Conservation (phyloP, 1,140 invertebrate species). For the Anoplophora glabripennis region DNA sequence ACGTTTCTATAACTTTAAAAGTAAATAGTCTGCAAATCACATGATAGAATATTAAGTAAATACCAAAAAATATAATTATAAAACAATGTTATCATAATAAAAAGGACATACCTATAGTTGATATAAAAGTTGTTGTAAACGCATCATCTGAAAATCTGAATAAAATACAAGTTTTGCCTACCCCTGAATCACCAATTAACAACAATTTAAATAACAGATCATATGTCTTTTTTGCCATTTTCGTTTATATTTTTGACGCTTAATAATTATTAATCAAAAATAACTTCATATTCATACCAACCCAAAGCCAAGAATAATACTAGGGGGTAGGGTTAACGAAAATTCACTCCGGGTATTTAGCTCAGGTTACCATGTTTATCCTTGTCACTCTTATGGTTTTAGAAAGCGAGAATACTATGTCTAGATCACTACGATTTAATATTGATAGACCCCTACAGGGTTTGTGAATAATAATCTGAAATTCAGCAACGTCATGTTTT, state of each 20-base stretch:
- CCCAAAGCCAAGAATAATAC: no score
- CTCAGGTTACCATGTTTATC: no score
- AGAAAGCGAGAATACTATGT: no score
- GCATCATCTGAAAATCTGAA: constrained; percentile 98
- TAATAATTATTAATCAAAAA: neutral
- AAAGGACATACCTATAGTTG: constrained; percentile 80
- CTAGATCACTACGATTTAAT: no score
- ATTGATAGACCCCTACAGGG: no score
- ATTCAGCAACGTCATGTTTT: no score
- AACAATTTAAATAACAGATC: constrained; percentile 97
- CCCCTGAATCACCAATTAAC: constrained; percentile 96
- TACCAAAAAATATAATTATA: neutral
- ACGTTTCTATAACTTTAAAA: neutral
- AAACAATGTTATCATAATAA: neutral
- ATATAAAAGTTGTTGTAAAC: constrained; percentile 98
- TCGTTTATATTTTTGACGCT: constrained; percentile 31
- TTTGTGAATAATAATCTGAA: no score
- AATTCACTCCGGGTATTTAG: no score
- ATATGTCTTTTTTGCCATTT: constrained; percentile 95
- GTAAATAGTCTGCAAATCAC: neutral
- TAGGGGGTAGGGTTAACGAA: no score
- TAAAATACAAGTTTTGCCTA: constrained; percentile 97
- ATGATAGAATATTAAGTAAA: neutral
- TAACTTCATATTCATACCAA: no score
- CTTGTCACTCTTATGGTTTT: no score